Conservation (phyloP, 64 coral and sea anemone genomes). For the Pachyseris speciosa region DNA sequence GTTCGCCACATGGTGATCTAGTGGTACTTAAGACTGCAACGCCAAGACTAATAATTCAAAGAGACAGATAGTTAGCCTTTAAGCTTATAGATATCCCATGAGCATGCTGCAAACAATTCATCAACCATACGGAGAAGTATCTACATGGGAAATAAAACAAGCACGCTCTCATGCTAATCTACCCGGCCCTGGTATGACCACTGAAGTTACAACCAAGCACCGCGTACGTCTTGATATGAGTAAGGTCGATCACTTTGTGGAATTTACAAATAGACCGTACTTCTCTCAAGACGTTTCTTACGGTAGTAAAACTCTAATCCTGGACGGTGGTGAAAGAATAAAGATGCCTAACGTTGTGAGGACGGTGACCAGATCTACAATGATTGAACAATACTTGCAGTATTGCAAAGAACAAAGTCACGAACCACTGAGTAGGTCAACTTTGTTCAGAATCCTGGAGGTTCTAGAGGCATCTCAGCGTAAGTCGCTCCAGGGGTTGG, state of each 20-base stretch:
- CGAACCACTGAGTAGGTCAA: conserved; percentile 47
- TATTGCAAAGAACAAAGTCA: conserved; percentile 53
- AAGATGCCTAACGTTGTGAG: conserved; percentile 41
- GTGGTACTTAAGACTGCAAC: background rate
- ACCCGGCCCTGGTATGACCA: background rate
- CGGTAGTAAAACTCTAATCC: background rate
- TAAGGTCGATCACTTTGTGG: conserved; percentile 33
- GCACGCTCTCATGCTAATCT: background rate
- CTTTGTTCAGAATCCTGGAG: too few species aligned
- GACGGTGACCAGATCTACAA: conserved; percentile 32
- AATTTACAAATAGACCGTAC: conserved; percentile 20
- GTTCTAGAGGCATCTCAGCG: too few species aligned
- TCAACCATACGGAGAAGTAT: background rate
- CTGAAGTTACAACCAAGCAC: background rate
- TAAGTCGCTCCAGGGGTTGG: conserved; percentile 4
- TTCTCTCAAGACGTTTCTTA: conserved; percentile 40
- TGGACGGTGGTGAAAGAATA: background rate
- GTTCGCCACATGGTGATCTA: background rate
- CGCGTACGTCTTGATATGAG: conserved; percentile 30
- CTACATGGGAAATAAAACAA: conserved; percentile 13
- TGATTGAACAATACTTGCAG: conserved; percentile 24
- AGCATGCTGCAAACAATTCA: background rate
- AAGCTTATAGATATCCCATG: background rate
- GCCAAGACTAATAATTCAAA: background rate
- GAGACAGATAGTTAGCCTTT: background rate